Percentiles rank a stretch among this genome's conserved stretches.
Conservation (phyloP, 1,140 invertebrate species). For the Nephila pilipes region DNA sequence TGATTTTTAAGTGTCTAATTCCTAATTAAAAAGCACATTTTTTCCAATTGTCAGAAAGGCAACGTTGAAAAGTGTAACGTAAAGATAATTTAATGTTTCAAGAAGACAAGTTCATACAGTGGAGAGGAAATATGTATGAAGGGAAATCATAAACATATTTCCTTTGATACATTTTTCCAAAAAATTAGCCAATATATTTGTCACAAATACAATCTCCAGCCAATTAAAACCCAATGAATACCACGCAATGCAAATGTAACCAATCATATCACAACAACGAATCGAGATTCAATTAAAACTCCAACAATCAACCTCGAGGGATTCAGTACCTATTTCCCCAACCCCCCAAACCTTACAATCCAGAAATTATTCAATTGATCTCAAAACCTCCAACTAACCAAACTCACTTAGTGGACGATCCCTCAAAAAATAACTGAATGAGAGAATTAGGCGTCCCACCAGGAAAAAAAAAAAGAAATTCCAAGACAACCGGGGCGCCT, state of each 20-base stretch:
- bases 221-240: background rate
- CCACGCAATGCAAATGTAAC: background rate
- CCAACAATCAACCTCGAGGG: background rate
- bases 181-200: background rate
- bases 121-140: too few species aligned
- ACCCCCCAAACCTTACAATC: background rate
- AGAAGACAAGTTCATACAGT: too few species aligned
- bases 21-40: too few species aligned
- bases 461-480: slow-evolving; percentile 10
- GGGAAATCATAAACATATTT: too few species aligned
- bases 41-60: too few species aligned
- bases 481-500: background rate
- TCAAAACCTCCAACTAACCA: background rate
- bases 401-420: background rate
- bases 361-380: background rate
- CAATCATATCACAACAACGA: background rate
- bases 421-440: slow-evolving; percentile 58
- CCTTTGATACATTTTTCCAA: background rate
- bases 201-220: background rate
- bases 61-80: too few species aligned
- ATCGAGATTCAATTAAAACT: slow-evolving; percentile 4
- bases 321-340: background rate
- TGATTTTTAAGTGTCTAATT: too few species aligned
- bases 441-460: slow-evolving; percentile 48
- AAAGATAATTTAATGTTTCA: too few species aligned